phyloP scores from a whole-genome alignment of 2,113 vertebrate genomes.

The Strix uralensis region DNA sequence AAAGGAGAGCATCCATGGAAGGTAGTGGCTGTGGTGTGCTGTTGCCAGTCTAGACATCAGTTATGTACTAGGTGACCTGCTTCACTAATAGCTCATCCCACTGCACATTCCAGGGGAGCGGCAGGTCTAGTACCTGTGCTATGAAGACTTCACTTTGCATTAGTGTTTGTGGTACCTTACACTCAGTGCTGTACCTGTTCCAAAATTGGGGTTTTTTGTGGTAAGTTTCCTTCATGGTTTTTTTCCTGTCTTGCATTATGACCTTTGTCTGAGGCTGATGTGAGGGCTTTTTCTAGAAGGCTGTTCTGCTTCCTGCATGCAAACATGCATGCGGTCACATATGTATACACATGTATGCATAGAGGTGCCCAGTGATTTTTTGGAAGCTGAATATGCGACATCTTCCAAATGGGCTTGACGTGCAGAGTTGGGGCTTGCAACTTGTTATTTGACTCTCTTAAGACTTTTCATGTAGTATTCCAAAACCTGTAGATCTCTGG shows the following conservation, averaged over 20 bases:
- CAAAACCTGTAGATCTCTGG: background rate
- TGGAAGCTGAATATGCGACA: background rate
- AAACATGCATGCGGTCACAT: background rate
- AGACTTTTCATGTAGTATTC: background rate
- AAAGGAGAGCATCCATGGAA: background rate
- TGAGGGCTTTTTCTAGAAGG: background rate
- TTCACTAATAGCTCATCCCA: background rate
- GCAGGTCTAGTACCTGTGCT: background rate
- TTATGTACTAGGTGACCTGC: background rate
- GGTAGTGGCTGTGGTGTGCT: background rate
- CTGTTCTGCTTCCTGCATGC: background rate
- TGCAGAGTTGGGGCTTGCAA: background rate
- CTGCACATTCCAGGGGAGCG: background rate
- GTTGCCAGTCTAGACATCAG: background rate
- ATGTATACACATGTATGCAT: background rate
- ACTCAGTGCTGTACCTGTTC: background rate
- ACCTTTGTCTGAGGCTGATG: background rate
- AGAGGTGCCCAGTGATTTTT: background rate
- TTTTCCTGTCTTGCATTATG: background rate
- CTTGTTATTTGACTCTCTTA: background rate
- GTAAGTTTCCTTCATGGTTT: background rate
- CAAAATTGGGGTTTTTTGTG: accelerated
- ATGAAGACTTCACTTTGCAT: background rate
- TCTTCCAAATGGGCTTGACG: background rate
- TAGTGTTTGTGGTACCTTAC: background rate